A percentile compares a stretch with the other conserved stretches of the same genome.
phyloP scores from a whole-genome alignment of 92 coral and sea anemone species.

The Metridium senile region DNA sequence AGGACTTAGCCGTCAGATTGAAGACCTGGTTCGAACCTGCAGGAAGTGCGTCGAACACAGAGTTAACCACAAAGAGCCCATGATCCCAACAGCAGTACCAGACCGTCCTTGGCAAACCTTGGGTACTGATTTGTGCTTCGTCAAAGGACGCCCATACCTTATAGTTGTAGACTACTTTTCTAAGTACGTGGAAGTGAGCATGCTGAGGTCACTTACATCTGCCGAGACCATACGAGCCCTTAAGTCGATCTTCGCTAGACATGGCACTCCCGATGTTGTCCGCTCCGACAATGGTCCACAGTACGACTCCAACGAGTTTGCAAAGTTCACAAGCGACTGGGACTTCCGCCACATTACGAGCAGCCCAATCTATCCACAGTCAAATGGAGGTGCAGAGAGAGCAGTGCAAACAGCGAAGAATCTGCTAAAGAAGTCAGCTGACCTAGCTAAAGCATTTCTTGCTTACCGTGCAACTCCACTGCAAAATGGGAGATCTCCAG shows the following conservation, averaged over 20 bases:
- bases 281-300: slow-evolving; percentile 54
- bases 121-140: slow-evolving; percentile 50
- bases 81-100: slow-evolving; percentile 58
- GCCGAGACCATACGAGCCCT: slow-evolving; percentile 43
- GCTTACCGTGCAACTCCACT: slow-evolving; percentile 36
- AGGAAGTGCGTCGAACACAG: slow-evolving; percentile 50
- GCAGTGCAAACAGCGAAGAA: slow-evolving; percentile 40
- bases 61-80: slow-evolving; percentile 38
- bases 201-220: slow-evolving; percentile 30
- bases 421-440: slow-evolving; percentile 31
- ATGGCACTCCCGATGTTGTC: slow-evolving; percentile 43
- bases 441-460: slow-evolving; percentile 28
- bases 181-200: slow-evolving; percentile 40
- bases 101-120: slow-evolving; percentile 63
- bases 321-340: slow-evolving; percentile 55
- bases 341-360: slow-evolving; percentile 43
- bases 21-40: slow-evolving; percentile 34
- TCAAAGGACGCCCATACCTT: slow-evolving; percentile 53
- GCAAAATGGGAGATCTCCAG: slow-evolving; percentile 26
- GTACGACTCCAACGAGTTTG: slow-evolving; percentile 40
- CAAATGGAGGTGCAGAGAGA: slow-evolving; percentile 42
- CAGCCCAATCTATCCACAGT: slow-evolving; percentile 43
- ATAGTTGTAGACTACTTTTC: slow-evolving; percentile 52
- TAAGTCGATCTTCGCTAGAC: slow-evolving; percentile 58
- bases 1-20: slow-evolving; percentile 52